These are phyloP conservation scores for Ormyrus nitidulus DNA, from an alignment of 2,888 invertebrate genomes.

Conservation along the genomic window DNA sequence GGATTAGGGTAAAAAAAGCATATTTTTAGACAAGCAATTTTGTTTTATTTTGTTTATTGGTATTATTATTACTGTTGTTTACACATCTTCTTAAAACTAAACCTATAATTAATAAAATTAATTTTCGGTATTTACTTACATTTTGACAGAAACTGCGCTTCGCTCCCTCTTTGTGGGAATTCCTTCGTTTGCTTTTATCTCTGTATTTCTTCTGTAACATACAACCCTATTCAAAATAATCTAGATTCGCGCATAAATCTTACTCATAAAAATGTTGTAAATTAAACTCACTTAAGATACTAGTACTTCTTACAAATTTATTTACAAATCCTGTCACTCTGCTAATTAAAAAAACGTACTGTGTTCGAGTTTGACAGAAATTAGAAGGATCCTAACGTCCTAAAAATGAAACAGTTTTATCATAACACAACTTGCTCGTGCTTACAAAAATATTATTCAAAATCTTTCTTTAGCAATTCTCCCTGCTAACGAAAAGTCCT, in stretches of 20 bases:
- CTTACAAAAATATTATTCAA: not conserved
- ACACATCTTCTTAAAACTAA: not conserved
- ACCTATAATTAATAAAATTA: not conserved
- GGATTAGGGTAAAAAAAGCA: not conserved
- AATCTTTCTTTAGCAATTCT: not conserved
- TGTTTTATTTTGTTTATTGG: not conserved
- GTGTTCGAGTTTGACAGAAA: slow-evolving; percentile 7
- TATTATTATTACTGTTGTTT: not conserved
- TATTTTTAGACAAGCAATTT: slow-evolving; percentile 1
- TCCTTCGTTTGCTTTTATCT: slow-evolving; percentile 6
- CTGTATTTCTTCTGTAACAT: slow-evolving; percentile 52
- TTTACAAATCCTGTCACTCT: slow-evolving; percentile 16
- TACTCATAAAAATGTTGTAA: slow-evolving; percentile 19
- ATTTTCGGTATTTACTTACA: slow-evolving; percentile 46
- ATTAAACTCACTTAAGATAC: slow-evolving; percentile 43
- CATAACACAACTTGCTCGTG: not conserved
- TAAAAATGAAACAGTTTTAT: slow-evolving; percentile 28
- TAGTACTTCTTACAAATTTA: not conserved
- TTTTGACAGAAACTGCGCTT: not conserved
- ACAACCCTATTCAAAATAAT: slow-evolving; percentile 50
- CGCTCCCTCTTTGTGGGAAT: too few relatives aligned
- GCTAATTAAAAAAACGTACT: not conserved
- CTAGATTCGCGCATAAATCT: slow-evolving; percentile 13
- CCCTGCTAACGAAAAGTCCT: too few relatives aligned
- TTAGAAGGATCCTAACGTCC: slow-evolving; percentile 7